Evolutionary conservation across 2,888 invertebrate genomes (phyloP), one percentile per base, ranked within the genome.

Genomic region (Andrena minutula): DNA sequence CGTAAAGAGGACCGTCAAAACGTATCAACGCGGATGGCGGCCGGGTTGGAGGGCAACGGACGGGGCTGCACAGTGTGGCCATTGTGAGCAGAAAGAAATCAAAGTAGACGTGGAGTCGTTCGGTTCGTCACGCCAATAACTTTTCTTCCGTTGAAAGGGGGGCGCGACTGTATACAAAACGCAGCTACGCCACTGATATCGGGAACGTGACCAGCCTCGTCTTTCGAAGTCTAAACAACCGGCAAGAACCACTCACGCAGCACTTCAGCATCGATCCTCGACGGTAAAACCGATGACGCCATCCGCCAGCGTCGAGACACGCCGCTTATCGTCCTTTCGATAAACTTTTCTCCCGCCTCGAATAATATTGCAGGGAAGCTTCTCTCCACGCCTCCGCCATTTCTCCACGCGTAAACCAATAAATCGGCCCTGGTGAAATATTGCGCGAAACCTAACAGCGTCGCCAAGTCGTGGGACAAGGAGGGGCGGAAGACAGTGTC

Each of bases 161-260:
- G 81, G 81, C 82, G 72, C 79, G 66, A 61, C 68, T 82, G 78
- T 84, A 70, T 83, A 84, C 76, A 74, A 73, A 81, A 82, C 76
- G 41, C 60, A 64, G 60, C 66, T 64, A 83, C 79, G 83, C 69
- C 75, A 83, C 64, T 72, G 82, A 85, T 86, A 86, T 85, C 79
- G 85, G 66, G 85, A 90, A 91, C 91, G 90, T 90, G 91, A 91
- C 89, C 86, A 79, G 87, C 83, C 86, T 85, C 85, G 83, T 78
- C 76, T 90, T 82, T 82, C 83, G 84, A 83, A 91, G 90, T 87
- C 90, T 90, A 91, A 91, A 92, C 90, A 91, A 85, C 73, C 71
- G 65, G 64, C 72, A 72, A 82, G 84, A 87, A 88, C 83, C 85
- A 83, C 85, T 89, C 84, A 80, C 79, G 76, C 72, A 76, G 82